Percentiles rank a stretch among this genome's conserved stretches.
These are phyloP conservation scores for Saimiri boliviensis DNA, from an alignment of 2,113 vertebrate genomes.

Conservation along the genomic window DNA sequence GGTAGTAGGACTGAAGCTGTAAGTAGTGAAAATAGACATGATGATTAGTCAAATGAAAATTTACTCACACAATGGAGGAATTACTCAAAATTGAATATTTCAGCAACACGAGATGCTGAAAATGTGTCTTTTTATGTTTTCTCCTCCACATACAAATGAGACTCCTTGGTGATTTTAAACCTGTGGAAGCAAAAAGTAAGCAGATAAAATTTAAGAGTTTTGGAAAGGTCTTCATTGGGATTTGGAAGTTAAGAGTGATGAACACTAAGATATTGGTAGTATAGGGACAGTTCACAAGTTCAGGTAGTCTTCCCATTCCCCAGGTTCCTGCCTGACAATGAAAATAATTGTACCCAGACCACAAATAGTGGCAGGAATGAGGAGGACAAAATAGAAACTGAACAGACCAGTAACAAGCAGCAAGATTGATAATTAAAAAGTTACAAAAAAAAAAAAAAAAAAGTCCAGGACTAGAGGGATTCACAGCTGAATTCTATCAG, in stretches of 20 bases:
- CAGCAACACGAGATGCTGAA: not conserved
- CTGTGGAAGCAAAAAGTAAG: not conserved
- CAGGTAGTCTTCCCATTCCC: not conserved
- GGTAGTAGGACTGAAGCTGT: not conserved
- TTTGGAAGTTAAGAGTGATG: not conserved
- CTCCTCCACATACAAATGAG: not conserved
- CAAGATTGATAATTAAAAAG: too few species aligned
- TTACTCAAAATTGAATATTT: not conserved
- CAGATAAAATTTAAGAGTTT: not conserved
- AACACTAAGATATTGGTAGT: not conserved
- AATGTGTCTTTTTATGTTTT: not conserved
- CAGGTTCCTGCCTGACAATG: not conserved
- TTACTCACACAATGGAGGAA: not conserved
- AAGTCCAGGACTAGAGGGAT: too few species aligned
- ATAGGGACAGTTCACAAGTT: not conserved
- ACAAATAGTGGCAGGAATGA: not conserved
- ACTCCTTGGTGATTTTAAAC: not conserved
- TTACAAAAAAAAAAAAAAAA: too few species aligned
- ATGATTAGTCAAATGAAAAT: not conserved
- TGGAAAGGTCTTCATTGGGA: not conserved
- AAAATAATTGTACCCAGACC: not conserved
- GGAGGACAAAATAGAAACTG: not conserved
- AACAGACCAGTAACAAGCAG: too few species aligned
- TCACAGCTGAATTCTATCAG: too few species aligned
- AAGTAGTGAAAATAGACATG: not conserved